A percentile compares a stretch with the other conserved stretches of the same genome.
phyloP scores from a whole-genome alignment of 2,113 vertebrate genomes.

The Carlito syrichta region DNA sequence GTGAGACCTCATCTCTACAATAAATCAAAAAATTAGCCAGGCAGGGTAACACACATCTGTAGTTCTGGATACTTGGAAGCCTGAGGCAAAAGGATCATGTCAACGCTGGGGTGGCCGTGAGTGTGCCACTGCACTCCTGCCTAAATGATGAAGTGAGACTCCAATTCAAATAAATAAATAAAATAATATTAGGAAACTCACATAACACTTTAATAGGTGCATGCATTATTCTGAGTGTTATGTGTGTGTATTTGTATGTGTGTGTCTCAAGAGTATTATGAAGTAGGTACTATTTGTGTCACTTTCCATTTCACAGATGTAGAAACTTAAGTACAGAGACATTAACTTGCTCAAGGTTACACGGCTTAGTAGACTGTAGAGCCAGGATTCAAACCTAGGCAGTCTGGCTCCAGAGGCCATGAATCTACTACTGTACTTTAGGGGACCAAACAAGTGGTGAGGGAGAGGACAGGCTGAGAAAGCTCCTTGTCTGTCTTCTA shows the following conservation, averaged over 20 bases:
- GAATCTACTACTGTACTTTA: no score
- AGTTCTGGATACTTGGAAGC: no score
- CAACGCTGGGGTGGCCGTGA: no score
- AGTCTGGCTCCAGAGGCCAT: neutral
- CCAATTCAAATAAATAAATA: no score
- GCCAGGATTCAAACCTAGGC: neutral
- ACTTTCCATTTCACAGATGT: neutral
- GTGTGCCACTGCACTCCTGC: no score
- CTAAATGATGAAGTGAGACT: no score
- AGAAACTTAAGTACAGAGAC: neutral
- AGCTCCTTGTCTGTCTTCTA: neutral
- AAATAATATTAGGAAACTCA: no score
- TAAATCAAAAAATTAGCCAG: no score
- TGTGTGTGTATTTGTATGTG: no score
- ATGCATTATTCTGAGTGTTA: neutral
- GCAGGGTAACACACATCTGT: no score
- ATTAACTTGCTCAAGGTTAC: neutral
- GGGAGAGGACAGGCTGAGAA: neutral
- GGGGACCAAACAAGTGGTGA: neutral
- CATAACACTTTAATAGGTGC: fast-evolving
- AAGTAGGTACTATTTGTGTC: neutral
- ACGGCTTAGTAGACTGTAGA: neutral
- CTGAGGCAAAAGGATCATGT: no score
- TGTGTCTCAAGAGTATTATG: neutral
- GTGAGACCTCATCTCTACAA: no score